Base-by-base conservation (phyloP, 2,113 vertebrate species). In the Macheiramphus alcinus region DNA sequence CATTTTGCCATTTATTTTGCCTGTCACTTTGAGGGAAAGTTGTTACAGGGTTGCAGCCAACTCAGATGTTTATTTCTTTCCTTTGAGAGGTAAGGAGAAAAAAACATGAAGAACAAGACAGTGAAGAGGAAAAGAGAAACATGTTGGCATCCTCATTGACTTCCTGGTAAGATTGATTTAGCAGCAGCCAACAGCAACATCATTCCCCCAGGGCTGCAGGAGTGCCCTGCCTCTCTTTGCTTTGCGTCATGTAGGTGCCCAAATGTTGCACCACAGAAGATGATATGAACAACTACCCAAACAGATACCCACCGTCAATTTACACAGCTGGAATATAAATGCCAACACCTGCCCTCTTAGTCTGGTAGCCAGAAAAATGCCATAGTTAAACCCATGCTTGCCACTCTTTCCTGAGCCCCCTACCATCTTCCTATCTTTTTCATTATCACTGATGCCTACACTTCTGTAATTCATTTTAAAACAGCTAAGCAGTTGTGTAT, bases 1-100 rank as follows among this genome's bases (percentile, higher is more conserved):
- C 8, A 94, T 82, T 97, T 89, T 84, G 70, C 45, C 86, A 84
- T 82, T 95, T 91, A 82, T 84, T 87, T 80, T 85, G 73, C 48
- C 83, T 87, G 80, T 85, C 62, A 70, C 78, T 94, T 94, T 76
- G 86, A 78, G 32, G 23, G 40, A 92, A 86, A 89, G 88, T 53
- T 89, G 70, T 81, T 94, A 87, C 73, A 89, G 75, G 38, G 70
- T 59, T 81, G 73, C 32, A 89, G 91, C 70, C 94, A 91, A 85
- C 62, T 89, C n/a, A 93, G 70, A 55, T 73, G 78, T 47, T 95
- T 89, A 23, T 75, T 97, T 80, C 59, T 84, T 86, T 74, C 18
- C 55, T 94, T 80, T 88, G 47, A 76, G 63, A 93, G 19, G 50
- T 88, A 83, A 67, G 45, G 42, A 86, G 38, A 56, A 52, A 83